These are phyloP conservation scores for Rhineura floridana DNA, from an alignment of 2,113 vertebrate species.

Conservation along the genomic window DNA sequence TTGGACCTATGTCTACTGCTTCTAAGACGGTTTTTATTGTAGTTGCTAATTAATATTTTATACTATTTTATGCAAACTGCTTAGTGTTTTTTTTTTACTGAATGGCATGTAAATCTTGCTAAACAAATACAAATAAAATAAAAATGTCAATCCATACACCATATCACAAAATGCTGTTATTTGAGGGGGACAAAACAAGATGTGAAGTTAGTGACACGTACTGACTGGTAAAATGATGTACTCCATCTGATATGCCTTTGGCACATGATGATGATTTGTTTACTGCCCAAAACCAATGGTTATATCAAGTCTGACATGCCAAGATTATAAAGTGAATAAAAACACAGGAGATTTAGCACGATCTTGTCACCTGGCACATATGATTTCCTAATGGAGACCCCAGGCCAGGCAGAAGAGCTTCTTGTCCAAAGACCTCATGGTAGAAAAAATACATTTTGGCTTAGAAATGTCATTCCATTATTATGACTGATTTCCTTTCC, in stretches of 20 bases:
- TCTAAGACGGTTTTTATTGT: no score
- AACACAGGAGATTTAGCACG: background rate
- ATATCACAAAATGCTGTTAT: background rate
- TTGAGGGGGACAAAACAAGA: background rate
- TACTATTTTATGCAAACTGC: no score
- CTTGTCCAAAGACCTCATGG: constrained; percentile 26
- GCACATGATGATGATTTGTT: background rate
- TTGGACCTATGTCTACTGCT: no score
- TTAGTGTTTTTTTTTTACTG: no score
- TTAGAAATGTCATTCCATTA: constrained; percentile 22
- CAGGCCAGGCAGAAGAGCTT: constrained; percentile 31
- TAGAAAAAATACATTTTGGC: constrained; percentile 26
- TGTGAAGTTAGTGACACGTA: background rate
- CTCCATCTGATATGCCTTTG: background rate
- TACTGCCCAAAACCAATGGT: background rate
- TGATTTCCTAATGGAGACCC: background rate
- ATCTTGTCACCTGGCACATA: background rate
- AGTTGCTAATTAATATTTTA: no score
- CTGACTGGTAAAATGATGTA: constrained; percentile 11
- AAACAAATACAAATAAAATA: no score
- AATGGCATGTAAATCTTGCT: no score
- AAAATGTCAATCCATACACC: background rate
- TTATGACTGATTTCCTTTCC: constrained; percentile 31
- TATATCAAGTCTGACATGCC: background rate
- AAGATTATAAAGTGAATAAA: background rate